Conservation (phyloP, 2,888 invertebrate species). For the Venusia cambrica region DNA sequence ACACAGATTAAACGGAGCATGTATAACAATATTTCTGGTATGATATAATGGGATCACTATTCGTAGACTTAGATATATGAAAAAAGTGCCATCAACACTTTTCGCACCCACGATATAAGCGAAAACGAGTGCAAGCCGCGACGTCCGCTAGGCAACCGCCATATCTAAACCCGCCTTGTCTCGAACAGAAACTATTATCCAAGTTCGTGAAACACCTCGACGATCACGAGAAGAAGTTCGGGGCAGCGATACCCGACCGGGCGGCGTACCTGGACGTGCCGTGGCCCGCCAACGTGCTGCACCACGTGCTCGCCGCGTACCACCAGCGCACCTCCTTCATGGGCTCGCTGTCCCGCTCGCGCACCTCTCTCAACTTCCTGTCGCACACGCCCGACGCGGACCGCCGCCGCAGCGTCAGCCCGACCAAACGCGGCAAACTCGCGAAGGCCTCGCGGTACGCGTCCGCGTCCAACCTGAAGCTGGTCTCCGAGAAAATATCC, state of each 20-base stretch:
- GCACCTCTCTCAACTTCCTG: slow-evolving; percentile 74
- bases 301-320: slow-evolving; percentile 60
- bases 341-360: slow-evolving; percentile 77
- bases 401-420: slow-evolving; percentile 59
- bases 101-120: slow-evolving; percentile 8
- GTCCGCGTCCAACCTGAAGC: slow-evolving; percentile 63
- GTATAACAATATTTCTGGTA: no score
- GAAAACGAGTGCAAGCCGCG: slow-evolving; percentile 4
- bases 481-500: slow-evolving; percentile 69
- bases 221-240: slow-evolving; percentile 71
- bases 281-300: slow-evolving; percentile 71
- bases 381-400: slow-evolving; percentile 59
- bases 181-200: slow-evolving; percentile 57
- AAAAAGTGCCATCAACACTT: slow-evolving; percentile 1
- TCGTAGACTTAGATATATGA: no score
- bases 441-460: slow-evolving; percentile 57
- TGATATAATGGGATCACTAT: no score
- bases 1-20: no score
- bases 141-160: slow-evolving; percentile 1
- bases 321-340: slow-evolving; percentile 72
- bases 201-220: slow-evolving; percentile 64
- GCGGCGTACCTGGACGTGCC: slow-evolving; percentile 55
- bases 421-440: slow-evolving; percentile 53
- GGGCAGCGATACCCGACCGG: slow-evolving; percentile 57
- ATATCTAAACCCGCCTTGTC: slow-evolving; percentile 26